Conservation (phyloP, 2,888 invertebrate species). For the Tromatobia lineatoria region DNA sequence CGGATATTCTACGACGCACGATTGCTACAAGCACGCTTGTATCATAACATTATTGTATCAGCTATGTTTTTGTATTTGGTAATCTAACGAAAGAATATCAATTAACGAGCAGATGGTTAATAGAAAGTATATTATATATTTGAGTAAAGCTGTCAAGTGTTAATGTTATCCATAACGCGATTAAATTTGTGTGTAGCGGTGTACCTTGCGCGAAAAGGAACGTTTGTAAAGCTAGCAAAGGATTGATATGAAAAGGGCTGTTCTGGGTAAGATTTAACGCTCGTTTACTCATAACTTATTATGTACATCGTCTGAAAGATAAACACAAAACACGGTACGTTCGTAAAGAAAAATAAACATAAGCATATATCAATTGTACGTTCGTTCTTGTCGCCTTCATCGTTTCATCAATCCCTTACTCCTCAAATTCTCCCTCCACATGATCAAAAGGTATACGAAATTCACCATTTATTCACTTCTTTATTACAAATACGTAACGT, state of each 20-base stretch:
- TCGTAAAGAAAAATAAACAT: constrained; percentile 84
- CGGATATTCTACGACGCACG: constrained; percentile 75
- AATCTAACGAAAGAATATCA: constrained; percentile 79
- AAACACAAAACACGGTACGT: constrained; percentile 79
- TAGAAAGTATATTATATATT: constrained; percentile 84
- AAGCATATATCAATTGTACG: constrained; percentile 82
- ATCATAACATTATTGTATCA: constrained; percentile 80
- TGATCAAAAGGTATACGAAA: background rate
- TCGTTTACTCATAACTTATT: constrained; percentile 85
- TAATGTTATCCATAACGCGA: constrained; percentile 79
- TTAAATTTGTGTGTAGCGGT: constrained; percentile 75
- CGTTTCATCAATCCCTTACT: background rate
- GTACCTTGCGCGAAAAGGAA: constrained; percentile 66
- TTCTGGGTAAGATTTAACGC: constrained; percentile 83
- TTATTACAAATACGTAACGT: too few relatives aligned
- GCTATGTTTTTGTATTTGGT: constrained; percentile 85
- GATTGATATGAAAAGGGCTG: constrained; percentile 71
- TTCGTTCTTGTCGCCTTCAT: constrained; percentile 67
- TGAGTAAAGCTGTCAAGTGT: constrained; percentile 82
- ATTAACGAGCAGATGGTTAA: constrained; percentile 80
- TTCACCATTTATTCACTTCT: too few relatives aligned
- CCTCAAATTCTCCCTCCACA: background rate
- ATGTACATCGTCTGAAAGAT: constrained; percentile 83
- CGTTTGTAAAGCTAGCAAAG: constrained; percentile 71
- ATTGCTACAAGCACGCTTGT: constrained; percentile 77